These are phyloP conservation scores for Ladona fulva DNA, from an alignment of 1,140 invertebrate genomes.

Conservation along the genomic window DNA sequence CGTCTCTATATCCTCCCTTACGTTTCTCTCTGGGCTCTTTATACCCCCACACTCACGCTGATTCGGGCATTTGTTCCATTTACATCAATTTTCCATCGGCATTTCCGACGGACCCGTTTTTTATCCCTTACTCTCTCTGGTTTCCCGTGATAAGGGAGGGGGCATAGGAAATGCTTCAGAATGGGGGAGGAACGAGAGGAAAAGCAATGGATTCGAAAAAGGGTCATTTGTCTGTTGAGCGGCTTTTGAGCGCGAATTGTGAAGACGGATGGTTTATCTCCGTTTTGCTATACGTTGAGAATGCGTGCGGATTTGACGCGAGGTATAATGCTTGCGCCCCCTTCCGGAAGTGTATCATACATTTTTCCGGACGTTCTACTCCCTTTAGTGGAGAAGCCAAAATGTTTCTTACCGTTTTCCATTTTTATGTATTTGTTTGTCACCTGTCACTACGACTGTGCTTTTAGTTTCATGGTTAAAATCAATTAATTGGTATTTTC, in stretches of 20 bases:
- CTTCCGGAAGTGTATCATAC: neutral
- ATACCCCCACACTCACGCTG: neutral
- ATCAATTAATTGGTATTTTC: no score
- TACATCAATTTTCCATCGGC: conserved; percentile 9
- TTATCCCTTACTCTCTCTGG: neutral
- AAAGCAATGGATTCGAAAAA: neutral
- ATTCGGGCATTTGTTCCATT: neutral
- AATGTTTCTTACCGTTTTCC: no score
- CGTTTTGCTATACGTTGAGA: neutral
- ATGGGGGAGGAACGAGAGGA: neutral
- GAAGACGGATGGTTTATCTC: conserved; percentile 1
- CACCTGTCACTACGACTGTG: no score
- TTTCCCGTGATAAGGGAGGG: no score
- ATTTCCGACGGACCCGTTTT: neutral
- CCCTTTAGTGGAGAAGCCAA: no score
- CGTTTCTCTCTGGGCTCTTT: neutral
- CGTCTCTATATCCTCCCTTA: neutral
- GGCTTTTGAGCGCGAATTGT: neutral
- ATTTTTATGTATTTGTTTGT: no score
- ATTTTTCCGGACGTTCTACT: no score
- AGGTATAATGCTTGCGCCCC: neutral
- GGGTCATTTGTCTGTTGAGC: neutral
- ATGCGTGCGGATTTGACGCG: neutral
- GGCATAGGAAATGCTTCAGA: neutral
- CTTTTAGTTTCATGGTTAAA: no score